Base-by-base conservation (phyloP, 2,888 invertebrate genomes). In the Drosophila meridionalis region DNA sequence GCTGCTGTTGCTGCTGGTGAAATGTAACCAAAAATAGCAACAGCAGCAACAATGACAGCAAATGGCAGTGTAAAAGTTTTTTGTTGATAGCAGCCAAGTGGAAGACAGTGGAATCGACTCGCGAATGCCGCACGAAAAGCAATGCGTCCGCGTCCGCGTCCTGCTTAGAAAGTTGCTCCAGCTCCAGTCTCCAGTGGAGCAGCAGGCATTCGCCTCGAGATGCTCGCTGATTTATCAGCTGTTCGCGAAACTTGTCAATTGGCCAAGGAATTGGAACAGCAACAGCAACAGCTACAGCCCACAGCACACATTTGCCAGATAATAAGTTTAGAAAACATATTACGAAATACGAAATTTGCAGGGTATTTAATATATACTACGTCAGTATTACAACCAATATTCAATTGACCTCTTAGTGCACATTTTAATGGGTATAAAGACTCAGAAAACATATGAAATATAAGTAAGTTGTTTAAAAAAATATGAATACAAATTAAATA, bases 21-120 rank as follows among this genome's bases (percentile, higher is more conserved):
- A 83, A 80, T 72, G 81, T 76, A 77, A 58, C 66, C 72, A 75
- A 83, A 85, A 72, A 80, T 72, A 70, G 69, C 67, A 75, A 58
- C 75, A 73, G 62, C 67, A 57, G 62, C 61, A 58, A 87, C 85
- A 85, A 85, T 82, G 88, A 89, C 86, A 79, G 43, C 79, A 84
- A 85, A 89, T 82, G 85, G 73, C 84, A 85, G 83, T 76, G 89
- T 69, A 84, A 84, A 89, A 85, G 73, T 85, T 85, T 85, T 74
- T 73, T 42, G 65, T 55, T 72, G 86, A 87, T 85, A 85, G 74
- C 80, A 69, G 78, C 72, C 48, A 66, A 72, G 57, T 80, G 66
- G 58, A 50, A 43, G 63, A 84, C 80, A 78, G 84, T 84, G 78
- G 80, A 30, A 38, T 66, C 36, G 43, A 36, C 59, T 26, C 50